Evolutionary conservation across 2,888 invertebrate species (phyloP).

Genomic region (Conus canariensis): DNA sequence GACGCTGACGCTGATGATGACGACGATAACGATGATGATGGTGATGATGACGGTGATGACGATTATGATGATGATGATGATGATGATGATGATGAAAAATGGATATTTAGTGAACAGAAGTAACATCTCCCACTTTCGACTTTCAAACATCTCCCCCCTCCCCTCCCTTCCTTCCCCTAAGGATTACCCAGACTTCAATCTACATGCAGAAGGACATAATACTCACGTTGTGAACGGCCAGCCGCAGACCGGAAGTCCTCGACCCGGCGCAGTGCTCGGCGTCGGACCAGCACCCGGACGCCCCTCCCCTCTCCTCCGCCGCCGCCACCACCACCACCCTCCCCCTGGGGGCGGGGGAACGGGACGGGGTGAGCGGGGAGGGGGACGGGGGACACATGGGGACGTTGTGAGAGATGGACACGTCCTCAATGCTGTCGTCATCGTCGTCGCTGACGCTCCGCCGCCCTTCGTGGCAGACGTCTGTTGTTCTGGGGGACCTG

Average conservation of each 20-base stretch:
- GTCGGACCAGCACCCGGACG: not conserved
- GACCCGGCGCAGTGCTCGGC: not conserved
- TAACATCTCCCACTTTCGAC: too few species aligned
- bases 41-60: too few species aligned
- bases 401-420: slow-evolving; percentile 30
- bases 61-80: too few species aligned
- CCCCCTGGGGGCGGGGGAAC: not conserved
- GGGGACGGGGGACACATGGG: slow-evolving; percentile 20
- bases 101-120: too few species aligned
- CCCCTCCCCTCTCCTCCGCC: slow-evolving; percentile 35
- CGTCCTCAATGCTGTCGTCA: slow-evolving; percentile 33
- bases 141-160: too few species aligned
- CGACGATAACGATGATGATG: too few species aligned
- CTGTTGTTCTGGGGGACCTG: not conserved
- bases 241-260: not conserved
- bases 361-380: not conserved
- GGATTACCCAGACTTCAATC: too few species aligned
- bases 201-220: not conserved
- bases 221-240: slow-evolving; percentile 28
- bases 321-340: not conserved
- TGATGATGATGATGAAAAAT: too few species aligned
- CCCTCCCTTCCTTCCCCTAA: too few species aligned
- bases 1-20: too few species aligned
- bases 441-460: not conserved
- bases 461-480: not conserved